phyloP scores from a whole-genome alignment of 2,888 invertebrate genomes.

The Meteorus colon region DNA sequence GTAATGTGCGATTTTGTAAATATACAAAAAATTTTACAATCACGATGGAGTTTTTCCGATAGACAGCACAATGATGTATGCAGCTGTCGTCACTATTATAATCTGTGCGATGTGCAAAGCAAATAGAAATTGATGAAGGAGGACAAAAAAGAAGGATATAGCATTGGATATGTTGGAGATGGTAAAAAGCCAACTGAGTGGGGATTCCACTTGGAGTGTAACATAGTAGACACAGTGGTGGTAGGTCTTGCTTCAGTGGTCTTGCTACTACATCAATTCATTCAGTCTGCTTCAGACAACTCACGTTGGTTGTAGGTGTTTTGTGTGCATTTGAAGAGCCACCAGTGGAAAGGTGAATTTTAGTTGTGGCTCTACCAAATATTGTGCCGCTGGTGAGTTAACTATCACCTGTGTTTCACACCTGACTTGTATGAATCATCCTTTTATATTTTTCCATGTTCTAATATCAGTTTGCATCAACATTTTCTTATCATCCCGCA shows the following conservation, averaged over 20 bases:
- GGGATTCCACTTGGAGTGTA: neutral
- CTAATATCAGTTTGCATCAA: neutral
- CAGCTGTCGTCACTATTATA: slow-evolving; percentile 3
- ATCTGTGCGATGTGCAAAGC: neutral
- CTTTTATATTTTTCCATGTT: neutral
- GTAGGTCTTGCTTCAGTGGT: slow-evolving; percentile 3
- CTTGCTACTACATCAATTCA: neutral
- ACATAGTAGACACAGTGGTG: slow-evolving; percentile 21
- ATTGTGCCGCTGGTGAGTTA: slow-evolving; percentile 9
- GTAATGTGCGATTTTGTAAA: neutral
- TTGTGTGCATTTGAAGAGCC: neutral
- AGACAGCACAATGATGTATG: neutral
- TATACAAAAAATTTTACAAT: neutral
- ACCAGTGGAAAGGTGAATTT: neutral
- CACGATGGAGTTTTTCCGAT: neutral
- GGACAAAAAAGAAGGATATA: neutral
- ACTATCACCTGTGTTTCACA: slow-evolving; percentile 11
- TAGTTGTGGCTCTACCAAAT: neutral
- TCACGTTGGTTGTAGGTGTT: slow-evolving; percentile 26
- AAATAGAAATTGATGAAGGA: neutral
- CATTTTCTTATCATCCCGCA: neutral
- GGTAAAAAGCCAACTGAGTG: neutral
- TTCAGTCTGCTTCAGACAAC: slow-evolving; percentile 34
- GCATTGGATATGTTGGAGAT: neutral
- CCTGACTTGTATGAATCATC: slow-evolving; percentile 25